These are phyloP conservation scores for Hippotragus niger DNA, from an alignment of 2,113 vertebrate genomes.

Conservation along the genomic window DNA sequence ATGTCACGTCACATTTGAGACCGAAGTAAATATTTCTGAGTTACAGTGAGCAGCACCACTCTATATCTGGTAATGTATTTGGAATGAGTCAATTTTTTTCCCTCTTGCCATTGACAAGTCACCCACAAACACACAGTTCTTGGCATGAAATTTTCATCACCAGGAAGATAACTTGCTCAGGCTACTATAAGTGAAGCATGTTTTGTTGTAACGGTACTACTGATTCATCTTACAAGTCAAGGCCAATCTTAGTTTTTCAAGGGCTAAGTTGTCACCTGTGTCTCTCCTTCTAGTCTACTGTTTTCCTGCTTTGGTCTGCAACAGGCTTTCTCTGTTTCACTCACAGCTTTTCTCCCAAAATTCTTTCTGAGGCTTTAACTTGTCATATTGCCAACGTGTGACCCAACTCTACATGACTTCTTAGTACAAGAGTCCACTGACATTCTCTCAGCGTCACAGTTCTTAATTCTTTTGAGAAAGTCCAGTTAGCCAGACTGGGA, in stretches of 20 bases:
- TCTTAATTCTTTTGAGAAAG: not conserved
- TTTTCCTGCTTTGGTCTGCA: not conserved
- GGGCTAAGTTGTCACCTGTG: fast-evolving
- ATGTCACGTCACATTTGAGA: conserved; percentile 25
- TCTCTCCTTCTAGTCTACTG: too few relatives aligned
- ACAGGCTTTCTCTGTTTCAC: not conserved
- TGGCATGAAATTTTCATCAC: not conserved
- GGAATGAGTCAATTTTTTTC: not conserved
- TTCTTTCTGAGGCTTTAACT: not conserved
- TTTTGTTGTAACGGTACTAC: fast-evolving
- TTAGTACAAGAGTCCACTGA: not conserved
- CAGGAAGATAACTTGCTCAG: not conserved
- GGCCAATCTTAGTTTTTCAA: not conserved
- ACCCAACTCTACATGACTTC: not conserved
- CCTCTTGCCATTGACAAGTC: not conserved
- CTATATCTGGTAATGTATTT: not conserved
- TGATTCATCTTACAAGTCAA: not conserved
- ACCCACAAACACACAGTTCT: not conserved
- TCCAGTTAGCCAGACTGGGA: not conserved
- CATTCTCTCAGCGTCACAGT: fast-evolving
- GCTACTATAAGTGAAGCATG: not conserved
- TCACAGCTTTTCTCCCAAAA: not conserved
- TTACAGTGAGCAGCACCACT: not conserved
- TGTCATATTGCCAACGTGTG: not conserved
- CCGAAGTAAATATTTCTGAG: not conserved